Conservation (phyloP, 2,888 invertebrate species). For the Cosmia pyralina region DNA sequence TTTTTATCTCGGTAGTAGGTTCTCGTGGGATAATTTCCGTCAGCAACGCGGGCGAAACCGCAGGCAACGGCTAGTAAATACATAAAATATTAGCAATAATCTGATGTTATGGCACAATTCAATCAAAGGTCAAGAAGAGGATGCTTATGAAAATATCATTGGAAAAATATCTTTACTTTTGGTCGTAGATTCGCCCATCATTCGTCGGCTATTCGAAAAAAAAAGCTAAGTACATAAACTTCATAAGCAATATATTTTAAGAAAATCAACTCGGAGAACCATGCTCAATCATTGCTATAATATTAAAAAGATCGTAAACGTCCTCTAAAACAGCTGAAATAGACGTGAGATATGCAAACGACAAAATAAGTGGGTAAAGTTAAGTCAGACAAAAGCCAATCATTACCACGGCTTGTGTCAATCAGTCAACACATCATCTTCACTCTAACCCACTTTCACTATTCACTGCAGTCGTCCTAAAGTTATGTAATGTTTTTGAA, state of each 20-base stretch:
- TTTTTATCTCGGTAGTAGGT: no score
- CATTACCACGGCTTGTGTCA: slow-evolving; percentile 36
- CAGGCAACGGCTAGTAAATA: no score
- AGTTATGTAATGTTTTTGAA: slow-evolving; percentile 9
- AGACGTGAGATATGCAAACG: slow-evolving; percentile 30
- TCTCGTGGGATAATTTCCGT: no score
- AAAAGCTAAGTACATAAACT: background rate
- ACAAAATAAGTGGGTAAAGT: slow-evolving; percentile 33
- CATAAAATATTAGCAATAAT: no score
- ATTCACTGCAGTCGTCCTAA: slow-evolving; percentile 24
- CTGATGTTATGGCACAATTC: no score
- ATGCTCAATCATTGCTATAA: no score
- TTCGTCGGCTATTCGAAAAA: background rate
- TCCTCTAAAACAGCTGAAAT: background rate
- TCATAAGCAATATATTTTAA: no score
- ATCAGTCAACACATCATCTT: slow-evolving; percentile 10
- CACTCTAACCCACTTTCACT: slow-evolving; percentile 49
- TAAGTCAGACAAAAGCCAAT: slow-evolving; percentile 35
- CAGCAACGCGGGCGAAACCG: no score
- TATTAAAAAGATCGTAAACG: no score
- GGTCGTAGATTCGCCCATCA: background rate
- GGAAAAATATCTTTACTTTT: background rate
- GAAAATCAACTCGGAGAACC: no score
- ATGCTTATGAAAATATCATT: background rate
- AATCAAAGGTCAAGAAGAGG: slow-evolving; percentile 15